Evolutionary conservation across 2,888 invertebrate genomes (phyloP).

Genomic region (Eupelmus urozonus): DNA sequence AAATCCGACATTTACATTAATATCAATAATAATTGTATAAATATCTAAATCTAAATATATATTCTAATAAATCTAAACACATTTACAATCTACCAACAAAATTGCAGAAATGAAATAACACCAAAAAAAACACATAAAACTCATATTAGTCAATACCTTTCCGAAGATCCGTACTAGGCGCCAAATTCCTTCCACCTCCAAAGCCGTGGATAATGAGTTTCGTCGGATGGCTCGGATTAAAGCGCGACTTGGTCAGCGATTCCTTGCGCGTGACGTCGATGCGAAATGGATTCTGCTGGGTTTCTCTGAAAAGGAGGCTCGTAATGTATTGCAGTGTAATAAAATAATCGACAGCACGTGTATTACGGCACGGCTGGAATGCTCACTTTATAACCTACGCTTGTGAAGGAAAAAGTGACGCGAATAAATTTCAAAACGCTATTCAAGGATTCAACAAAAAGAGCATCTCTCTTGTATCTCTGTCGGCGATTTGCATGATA

Average conservation of each 20-base stretch:
- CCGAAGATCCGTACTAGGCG: conserved; percentile 91
- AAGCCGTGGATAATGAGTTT: conserved; percentile 95
- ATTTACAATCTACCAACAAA: background rate
- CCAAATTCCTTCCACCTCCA: conserved; percentile 88
- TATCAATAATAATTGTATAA: too few species aligned
- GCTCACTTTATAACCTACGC: background rate
- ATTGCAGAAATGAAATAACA: background rate
- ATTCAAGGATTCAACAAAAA: conserved; percentile 33
- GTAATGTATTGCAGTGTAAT: too few species aligned
- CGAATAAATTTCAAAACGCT: conserved; percentile 22
- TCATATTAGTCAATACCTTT: conserved; percentile 76
- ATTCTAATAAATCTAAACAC: too few species aligned
- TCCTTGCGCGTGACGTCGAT: conserved; percentile 85
- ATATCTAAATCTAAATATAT: too few species aligned
- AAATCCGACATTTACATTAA: too few species aligned
- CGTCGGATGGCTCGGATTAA: conserved; percentile 87
- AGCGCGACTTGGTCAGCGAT: conserved; percentile 86
- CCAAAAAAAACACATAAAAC: background rate
- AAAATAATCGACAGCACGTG: background rate
- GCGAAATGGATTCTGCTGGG: conserved; percentile 86
- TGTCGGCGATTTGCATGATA: conserved; percentile 38
- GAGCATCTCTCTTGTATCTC: conserved; percentile 1
- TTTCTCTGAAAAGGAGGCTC: conserved; percentile 81
- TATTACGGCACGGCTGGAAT: background rate
- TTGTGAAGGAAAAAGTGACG: background rate